Evolutionary conservation across 1,140 invertebrate species (phyloP), one percentile per base, ranked within the genome.

Genomic region (Notospermus geniculatus): DNA sequence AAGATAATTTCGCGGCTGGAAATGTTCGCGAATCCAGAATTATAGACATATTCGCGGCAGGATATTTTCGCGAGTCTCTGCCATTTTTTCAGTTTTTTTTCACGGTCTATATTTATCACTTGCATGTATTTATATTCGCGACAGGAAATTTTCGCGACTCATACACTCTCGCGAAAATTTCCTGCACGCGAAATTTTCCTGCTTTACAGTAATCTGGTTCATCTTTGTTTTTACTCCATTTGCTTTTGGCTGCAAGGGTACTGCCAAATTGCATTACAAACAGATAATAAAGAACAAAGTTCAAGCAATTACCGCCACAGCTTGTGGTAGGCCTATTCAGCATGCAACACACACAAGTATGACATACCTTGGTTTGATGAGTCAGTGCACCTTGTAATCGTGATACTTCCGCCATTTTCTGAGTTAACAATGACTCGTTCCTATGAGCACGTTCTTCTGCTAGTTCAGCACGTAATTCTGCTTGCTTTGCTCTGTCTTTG

Each of bases 391-490:
- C 65, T 60, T 78, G 73, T 55, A 78, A 64, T 60, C 68, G 71
- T 9, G 69, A 66, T 66, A 75, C 70, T 39, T 78, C 76, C 2
- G 32, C 25, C 71, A 76, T 71, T 60, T 76, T 78, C 52, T 75
- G 67, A 54, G 65, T 68, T 55, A 70, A 63, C 43, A 66, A 68
- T 25, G 60, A 41, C 54, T 70, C 56, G 41, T 69, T 71, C 25
- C 64, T 63, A 25, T 72, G 63, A 9, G 69, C 66, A 0, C 67
- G 60, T 30, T 68, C 68, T 23, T 71, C 67, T 4, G 67, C 69
- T 19, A 72, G 43, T 23, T 70, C 58, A 9, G 67, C 71, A 41
- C 55, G 29, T 23, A 27, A 43, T 46, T 68, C 66, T 2, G 66
- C 59, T 23, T 39, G 28, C 56, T 66, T 63, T n/a, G 68, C 57